Base-by-base conservation (phyloP, 2,113 vertebrate species). In the Urocitellus parryii region DNA sequence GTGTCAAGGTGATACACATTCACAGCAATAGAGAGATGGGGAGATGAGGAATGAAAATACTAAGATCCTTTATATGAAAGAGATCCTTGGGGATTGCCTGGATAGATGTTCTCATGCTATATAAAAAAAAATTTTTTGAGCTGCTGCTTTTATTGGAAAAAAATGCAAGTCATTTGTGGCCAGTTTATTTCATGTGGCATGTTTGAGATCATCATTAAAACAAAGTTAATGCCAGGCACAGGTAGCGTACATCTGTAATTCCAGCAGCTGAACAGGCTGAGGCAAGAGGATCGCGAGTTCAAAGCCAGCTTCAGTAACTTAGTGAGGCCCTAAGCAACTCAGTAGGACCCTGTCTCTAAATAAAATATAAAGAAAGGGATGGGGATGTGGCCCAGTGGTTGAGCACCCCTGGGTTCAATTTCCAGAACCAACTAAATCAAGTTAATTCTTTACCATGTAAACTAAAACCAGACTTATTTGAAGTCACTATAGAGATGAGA, bases 121-220 rank as follows among this genome's bases (percentile, higher is more conserved):
- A 13, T 10, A 24, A 39, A 95, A 76, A 80, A 85, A 80, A 85
- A 88, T 10, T 89, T 45, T 93, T 94, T 77, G 37, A 83, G 68
- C 63, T 88, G 63, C 39, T 82, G 22, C 37, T 96, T 95, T 96
- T 96, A 61, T 68, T 86, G n/a, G 76, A 63, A 81, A 93, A 45
- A 95, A 88, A 88, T 10, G 34, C 70, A 92, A 88, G 45, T 72
- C 34, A 70, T 80, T 89, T 65, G 58, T 45, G 39, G 88, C 83
- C 83, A 81, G 63, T 93, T 95, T 76, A 81, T 87, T 93, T 88
- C 81, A 77, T 80, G 16, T 88, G 37, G 48, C 65, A 76, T 65
- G 20, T 93, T 96, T 88, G 45, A 68, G 56, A 95, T 67, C 61
- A 17, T 77, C 92, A 51, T 42, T 32, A 88, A 94, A 90, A 94